Base-by-base conservation (phyloP, 2,888 invertebrate genomes). In the Pterostichus madidus region DNA sequence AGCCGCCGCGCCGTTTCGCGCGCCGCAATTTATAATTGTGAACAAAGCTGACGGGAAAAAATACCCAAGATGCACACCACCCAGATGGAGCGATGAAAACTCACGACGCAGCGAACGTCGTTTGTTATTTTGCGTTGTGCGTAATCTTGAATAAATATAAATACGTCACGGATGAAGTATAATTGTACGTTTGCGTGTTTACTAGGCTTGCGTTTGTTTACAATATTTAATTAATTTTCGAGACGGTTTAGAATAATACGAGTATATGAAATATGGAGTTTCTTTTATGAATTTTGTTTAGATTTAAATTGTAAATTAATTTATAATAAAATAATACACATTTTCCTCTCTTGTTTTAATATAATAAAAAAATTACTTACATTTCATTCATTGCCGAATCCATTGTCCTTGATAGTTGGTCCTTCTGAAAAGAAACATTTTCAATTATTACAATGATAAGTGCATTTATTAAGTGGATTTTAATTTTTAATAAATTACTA, bases 1-100 rank as follows among this genome's bases (percentile, higher is more conserved):
- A 5, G 5, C n/a, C 56, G 68, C 68, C 10, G 2, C 56, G 68
- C 68, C 10, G 2, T 39, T 71, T 39, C 44, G 10, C 24, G 59
- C 32, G 10, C 61, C 61, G 13, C 61, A 32, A 61, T 61, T 61
- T 61, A 61, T 56, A 56, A 56, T 56, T 56, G 17, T 17, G 56
- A 13, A 17, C 56, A 56, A 56, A 56, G 56, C 56, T 56, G 56
- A 56, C 56, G 17, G 1, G 11, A 56, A 56, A 56, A 56, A 56
- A 17, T 17, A 10, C n/a, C 7, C 2, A 56, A 56, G 56, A 56
- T 56, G 56, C 56, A 17, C 17, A 56, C 56, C 31, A 13, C 49
- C 2, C 56, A 2, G 8, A 8, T 13, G 13, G 52, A 52, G n/a
- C 24, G 24, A 24, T 24, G 24, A 3, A 1, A 24, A 3, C 24